Evolutionary conservation across 92 coral and sea anemone genomes (phyloP).

Genomic region (Montipora capitata): DNA sequence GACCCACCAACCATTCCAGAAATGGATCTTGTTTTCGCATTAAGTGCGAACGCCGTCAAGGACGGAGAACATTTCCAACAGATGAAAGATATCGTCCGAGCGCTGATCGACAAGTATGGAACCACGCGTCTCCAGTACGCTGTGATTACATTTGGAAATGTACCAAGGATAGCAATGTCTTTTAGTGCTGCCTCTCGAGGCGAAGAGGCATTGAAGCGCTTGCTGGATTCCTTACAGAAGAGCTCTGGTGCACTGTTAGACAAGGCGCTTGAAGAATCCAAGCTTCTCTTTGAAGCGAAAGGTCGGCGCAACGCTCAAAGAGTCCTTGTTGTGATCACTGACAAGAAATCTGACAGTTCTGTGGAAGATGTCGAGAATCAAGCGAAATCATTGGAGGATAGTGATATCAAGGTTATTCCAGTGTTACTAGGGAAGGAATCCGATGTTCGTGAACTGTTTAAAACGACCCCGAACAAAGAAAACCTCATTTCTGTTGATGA

Average conservation of each 20-base stretch:
- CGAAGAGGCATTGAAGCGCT: background rate
- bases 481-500: slow-evolving; percentile 72
- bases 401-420: slow-evolving; percentile 80
- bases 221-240: slow-evolving; percentile 27
- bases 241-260: slow-evolving; percentile 69
- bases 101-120: slow-evolving; percentile 84
- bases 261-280: slow-evolving; percentile 66
- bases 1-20: slow-evolving; percentile 69
- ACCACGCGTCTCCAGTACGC: slow-evolving; percentile 79
- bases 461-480: slow-evolving; percentile 71
- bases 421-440: slow-evolving; percentile 79
- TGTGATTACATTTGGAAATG: slow-evolving; percentile 77
- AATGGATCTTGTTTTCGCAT: slow-evolving; percentile 79
- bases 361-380: slow-evolving; percentile 45
- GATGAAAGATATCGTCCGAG: slow-evolving; percentile 82
- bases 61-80: slow-evolving; percentile 75
- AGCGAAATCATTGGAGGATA: slow-evolving; percentile 66
- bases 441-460: slow-evolving; percentile 55
- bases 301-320: slow-evolving; percentile 88
- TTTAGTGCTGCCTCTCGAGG: slow-evolving; percentile 13
- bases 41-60: slow-evolving; percentile 80
- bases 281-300: slow-evolving; percentile 65
- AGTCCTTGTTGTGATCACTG: slow-evolving; percentile 78
- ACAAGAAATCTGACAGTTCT: slow-evolving; percentile 57
- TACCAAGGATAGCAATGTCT: slow-evolving; percentile 58